Evolutionary conservation across 2,888 invertebrate species (phyloP), one percentile per base, ranked within the genome.

Genomic region (Eupithecia tripunctaria): DNA sequence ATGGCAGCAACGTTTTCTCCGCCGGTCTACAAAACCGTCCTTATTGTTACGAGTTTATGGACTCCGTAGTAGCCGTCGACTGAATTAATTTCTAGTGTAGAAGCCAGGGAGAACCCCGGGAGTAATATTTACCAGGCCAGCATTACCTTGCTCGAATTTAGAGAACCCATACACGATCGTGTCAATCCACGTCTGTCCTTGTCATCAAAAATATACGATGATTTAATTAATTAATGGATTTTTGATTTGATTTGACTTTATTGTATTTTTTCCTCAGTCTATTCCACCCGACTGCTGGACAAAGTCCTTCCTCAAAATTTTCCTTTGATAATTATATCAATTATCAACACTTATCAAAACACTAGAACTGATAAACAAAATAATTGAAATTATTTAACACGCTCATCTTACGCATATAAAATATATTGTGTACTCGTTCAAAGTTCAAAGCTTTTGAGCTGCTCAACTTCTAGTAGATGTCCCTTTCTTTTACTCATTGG

Each of bases 41-140:
- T 85, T 81, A 84, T 85, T 84, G 82, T 83, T 79, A 82, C 76
- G 78, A 84, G 79, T 73, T 80, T 79, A 82, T 78, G 78, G 79
- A 77, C 78, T 77, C 76, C 83, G 81, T 82, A 83, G 82, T 81
- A 76, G 66, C 79, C 83, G 78, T 78, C 81, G 80, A 82, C 83
- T 78, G 78, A 86, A 88, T 88, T 88, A 89, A 88, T 88, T 87
- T 84, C 81, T 86, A 83, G 76, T 84, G 82, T 72, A 81, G 78
- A 78, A 80, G 80, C 80, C 78, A 43, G 29, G 32, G 79, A 69
- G 27, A 60, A 60, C 29, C 25, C 56, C 12, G 25, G 56, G 56
- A 56, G 80, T 81, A 78, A 83, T 84, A 82, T 85, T 86, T 82
- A 81, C 83, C 72, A 78, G 81, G 79, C 78, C 79, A 80, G 82